Evolutionary conservation across 2,113 vertebrate species (phyloP).

Genomic region (Brienomyrus longianalis): DNA sequence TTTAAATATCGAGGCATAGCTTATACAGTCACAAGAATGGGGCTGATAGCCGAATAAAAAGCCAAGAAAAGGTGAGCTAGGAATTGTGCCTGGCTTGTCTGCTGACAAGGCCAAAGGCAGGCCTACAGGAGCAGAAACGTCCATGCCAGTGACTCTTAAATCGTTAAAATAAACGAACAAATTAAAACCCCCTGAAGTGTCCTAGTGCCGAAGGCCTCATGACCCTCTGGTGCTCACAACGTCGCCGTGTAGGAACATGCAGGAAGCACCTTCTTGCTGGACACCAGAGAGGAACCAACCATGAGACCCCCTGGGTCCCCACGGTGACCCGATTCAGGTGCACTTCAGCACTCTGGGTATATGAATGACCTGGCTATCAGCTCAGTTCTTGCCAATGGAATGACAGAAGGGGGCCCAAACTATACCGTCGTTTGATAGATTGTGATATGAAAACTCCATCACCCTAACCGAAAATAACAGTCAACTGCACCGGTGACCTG

Average conservation of each 20-base stretch:
- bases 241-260: not conserved
- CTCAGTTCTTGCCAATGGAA: not conserved
- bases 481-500: not conserved
- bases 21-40: not conserved
- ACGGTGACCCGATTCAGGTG: not conserved
- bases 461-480: not conserved
- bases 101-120: not conserved
- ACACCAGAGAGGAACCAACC: not conserved
- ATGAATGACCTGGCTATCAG: not conserved
- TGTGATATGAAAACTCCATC: not conserved
- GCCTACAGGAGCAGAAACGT: not conserved
- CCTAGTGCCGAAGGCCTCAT: not conserved
- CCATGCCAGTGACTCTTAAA: not conserved
- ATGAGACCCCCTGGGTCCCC: not conserved
- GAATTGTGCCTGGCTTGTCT: not conserved
- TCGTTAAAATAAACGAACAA: not conserved
- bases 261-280: not conserved
- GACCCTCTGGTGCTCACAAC: not conserved
- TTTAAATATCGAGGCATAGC: not conserved
- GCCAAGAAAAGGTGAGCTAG: not conserved
- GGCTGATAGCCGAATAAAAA: not conserved
- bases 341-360: not conserved
- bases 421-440: too few species aligned
- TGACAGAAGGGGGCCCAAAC: not conserved
- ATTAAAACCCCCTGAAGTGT: not conserved